Evolutionary conservation across 1,140 invertebrate genomes (phyloP).

Genomic region (Helicoverpa armigera): DNA sequence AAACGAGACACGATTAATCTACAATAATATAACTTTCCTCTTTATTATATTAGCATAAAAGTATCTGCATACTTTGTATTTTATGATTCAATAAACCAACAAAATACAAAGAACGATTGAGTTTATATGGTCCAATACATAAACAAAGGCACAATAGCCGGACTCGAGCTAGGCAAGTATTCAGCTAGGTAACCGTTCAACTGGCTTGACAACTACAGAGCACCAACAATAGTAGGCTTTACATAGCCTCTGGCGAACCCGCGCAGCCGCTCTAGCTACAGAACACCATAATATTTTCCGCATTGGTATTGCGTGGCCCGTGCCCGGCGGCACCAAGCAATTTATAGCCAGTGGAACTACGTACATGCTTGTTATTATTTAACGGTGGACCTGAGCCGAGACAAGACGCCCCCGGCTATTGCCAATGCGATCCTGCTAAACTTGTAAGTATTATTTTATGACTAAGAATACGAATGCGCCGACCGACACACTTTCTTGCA

Average conservation of each 20-base stretch:
- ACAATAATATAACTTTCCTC: no score
- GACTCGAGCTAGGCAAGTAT: slow-evolving; percentile 7
- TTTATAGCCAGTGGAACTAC: slow-evolving; percentile 80
- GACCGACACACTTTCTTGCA: slow-evolving; percentile 34
- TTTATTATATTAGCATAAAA: no score
- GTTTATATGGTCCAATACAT: slow-evolving; percentile 12
- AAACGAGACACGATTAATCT: no score
- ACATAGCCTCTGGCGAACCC: slow-evolving; percentile 60
- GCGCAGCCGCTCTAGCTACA: slow-evolving; percentile 65
- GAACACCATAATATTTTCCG: slow-evolving; percentile 78
- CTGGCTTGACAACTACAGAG: slow-evolving; percentile 48
- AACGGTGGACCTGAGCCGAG: slow-evolving; percentile 73
- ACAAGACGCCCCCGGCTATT: slow-evolving; percentile 74
- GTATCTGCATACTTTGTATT: no score
- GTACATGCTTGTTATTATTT: slow-evolving; percentile 80
- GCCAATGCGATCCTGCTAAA: slow-evolving; percentile 67
- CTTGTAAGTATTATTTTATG: slow-evolving; percentile 64
- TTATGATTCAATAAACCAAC: not conserved
- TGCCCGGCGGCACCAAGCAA: slow-evolving; percentile 80
- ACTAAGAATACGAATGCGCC: slow-evolving; percentile 38
- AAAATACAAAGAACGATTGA: slow-evolving; percentile 12
- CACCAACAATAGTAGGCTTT: slow-evolving; percentile 51
- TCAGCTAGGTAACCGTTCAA: slow-evolving; percentile 26
- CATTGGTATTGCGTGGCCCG: slow-evolving; percentile 83
- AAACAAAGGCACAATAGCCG: slow-evolving; percentile 37